A percentile compares a stretch with the other conserved stretches of the same genome.
phyloP scores from a whole-genome alignment of 2,888 invertebrate genomes.

The Acrocera orbiculus region DNA sequence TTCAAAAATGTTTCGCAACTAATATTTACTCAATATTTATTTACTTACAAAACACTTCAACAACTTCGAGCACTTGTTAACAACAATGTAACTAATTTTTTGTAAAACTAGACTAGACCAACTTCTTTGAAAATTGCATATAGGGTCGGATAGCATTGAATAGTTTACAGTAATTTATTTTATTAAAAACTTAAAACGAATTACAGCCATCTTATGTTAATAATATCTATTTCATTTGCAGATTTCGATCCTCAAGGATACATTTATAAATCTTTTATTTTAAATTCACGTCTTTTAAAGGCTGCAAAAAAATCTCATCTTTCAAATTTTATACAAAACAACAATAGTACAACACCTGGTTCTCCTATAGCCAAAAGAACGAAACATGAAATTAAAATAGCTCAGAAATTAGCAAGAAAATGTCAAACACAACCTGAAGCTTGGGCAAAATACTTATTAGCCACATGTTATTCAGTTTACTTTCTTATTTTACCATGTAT shows the following conservation, averaged over 20 bases:
- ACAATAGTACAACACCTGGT: slow-evolving; percentile 42
- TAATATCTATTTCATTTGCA: slow-evolving; percentile 2
- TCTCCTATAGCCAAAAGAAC: slow-evolving; percentile 87
- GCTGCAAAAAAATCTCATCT: slow-evolving; percentile 21
- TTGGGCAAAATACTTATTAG: slow-evolving; percentile 84
- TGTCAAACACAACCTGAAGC: slow-evolving; percentile 53
- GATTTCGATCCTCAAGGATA: slow-evolving; percentile 24
- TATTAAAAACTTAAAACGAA: too few species aligned
- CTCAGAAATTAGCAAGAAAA: slow-evolving; percentile 51
- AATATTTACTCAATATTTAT: too few species aligned
- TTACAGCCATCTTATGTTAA: neutral
- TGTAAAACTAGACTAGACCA: too few species aligned
- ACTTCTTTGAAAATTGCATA: too few species aligned
- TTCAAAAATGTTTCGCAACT: too few species aligned
- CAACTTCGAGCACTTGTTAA: too few species aligned
- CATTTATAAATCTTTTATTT: slow-evolving; percentile 41
- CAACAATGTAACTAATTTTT: too few species aligned
- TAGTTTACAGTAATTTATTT: too few species aligned
- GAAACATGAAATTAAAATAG: slow-evolving; percentile 86
- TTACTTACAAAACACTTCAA: too few species aligned
- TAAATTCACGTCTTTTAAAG: slow-evolving; percentile 41
- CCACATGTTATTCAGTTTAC: slow-evolving; percentile 86
- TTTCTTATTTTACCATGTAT: slow-evolving; percentile 89
- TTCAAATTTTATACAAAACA: slow-evolving; percentile 25
- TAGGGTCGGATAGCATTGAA: too few species aligned